Evolutionary conservation across 2,888 invertebrate genomes (phyloP), one percentile per base, ranked within the genome.

Genomic region (Clunio marinus): DNA sequence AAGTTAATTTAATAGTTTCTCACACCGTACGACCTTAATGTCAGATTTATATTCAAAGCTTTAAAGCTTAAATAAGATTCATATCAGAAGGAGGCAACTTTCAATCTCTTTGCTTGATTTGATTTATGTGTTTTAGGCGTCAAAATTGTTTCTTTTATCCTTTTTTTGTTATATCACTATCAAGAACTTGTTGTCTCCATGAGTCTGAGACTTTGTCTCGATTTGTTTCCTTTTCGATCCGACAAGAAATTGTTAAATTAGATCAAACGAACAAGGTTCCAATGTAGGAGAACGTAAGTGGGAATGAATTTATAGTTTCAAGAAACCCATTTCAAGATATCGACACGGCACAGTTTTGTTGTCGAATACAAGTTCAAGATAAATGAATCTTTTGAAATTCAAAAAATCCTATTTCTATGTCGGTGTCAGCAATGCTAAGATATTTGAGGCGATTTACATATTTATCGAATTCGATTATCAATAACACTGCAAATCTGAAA

Each of bases 11-110:
- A 32, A 13, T 13, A 51, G 20, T 51, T 51, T 51, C 8, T 22
- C 22, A 22, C 51, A 51, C 51, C 51, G 22, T 17, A 17, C 22
- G 51, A 51, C 51, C 51, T 51, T 22, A 8, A 8, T 20, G 51
- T 22, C 51, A 22, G 51, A 51, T 51, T 22, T 22, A 51, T 17
- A 13, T 13, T 8, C 35, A 32, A 2, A 22, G 51, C 17, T 51
- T 51, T 17, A 22, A 51, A 51, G 51, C 51, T 51, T 51, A 51
- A 32, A 51, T 22, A 8, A 17, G 22, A 51, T 51, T 51, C 22
- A 51, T 51, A 22, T 51, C 22, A 22, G 51, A 51, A 51, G 51
- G 51, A 17, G 51, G n/a, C 51, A 51, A 51, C 51, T 51, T 22
- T 51, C 35, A 32, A 32, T 32, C 35, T 32, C 35, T 13, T 51